Base-by-base conservation (phyloP, 2,113 vertebrate genomes). In the Cichladusa arquata region DNA sequence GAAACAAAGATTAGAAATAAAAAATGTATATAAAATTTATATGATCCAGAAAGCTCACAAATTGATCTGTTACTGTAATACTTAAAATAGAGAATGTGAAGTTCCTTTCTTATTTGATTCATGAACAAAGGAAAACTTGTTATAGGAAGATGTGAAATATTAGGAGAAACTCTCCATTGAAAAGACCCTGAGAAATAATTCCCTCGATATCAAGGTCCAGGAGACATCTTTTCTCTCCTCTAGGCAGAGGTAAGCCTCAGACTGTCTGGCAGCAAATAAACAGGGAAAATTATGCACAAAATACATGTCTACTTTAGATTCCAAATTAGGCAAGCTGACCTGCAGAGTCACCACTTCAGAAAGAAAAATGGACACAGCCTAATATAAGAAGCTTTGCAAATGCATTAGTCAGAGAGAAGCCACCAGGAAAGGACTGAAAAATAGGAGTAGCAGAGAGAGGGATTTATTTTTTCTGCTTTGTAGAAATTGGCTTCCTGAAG, bases 351-450 rank as follows among this genome's bases (percentile, higher is more conserved):
- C 56, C 53, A 64, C 62, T 93, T 89, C 70, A 87, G 66, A 81
- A 78, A 82, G 80, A 94, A 81, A 92, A 95, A 92, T 81, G 60
- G 56, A 85, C 86, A 79, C 38, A 94, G 73, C 69, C 83, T 86
- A 87, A 73, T 81, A 19, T 90, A 92, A 88, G 61, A 94, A 74
- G 61, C 69, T 92, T 96, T 90, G 54, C 86, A 94, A 94, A 91
- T 87, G 67, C 23, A 47, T 96, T 95, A 84, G 77, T 94, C 74
- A 86, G 65, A 58, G 81, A 80, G 67, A 19, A 86, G 51, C 81
- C 65, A 77, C 57, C 34, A 60, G 47, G 33, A 92, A 48, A 83
- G 25, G 70, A 76, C 29, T 88, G 40, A 80, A 96, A 94, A 95
- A 92, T 65, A 61, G 2, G 14, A 73, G 53, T 57, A 88, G 26